phyloP scores from a whole-genome alignment of 2,113 vertebrate genomes.

The Ciconia boyciana region DNA sequence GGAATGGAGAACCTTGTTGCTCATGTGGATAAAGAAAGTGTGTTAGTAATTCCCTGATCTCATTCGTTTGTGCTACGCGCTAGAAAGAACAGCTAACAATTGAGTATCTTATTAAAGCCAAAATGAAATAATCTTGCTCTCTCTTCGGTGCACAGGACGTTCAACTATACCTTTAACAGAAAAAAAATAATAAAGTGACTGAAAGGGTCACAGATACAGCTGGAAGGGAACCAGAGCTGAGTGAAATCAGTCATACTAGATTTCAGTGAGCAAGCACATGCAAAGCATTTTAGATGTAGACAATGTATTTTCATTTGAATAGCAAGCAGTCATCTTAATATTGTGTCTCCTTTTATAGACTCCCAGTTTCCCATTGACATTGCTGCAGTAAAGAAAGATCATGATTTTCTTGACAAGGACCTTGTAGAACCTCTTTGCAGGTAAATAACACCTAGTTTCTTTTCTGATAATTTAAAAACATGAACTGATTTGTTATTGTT shows the following conservation, averaged over 20 bases:
- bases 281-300: not conserved
- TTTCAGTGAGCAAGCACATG: not conserved
- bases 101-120: not conserved
- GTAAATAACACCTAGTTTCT: slow-evolving; percentile 72
- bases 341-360: slow-evolving; percentile 74
- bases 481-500: not conserved
- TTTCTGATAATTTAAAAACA: not conserved
- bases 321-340: not conserved
- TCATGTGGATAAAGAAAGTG: not conserved
- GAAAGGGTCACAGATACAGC: not conserved
- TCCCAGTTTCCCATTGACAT: slow-evolving; percentile 96
- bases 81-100: not conserved
- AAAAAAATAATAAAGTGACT: not conserved
- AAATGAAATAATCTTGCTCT: not conserved
- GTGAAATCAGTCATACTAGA: not conserved
- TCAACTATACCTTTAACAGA: not conserved
- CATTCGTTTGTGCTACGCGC: not conserved
- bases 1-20: not conserved
- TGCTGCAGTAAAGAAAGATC: slow-evolving; percentile 92
- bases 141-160: not conserved
- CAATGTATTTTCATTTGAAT: not conserved
- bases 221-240: not conserved
- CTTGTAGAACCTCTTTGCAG: slow-evolving; percentile 97
- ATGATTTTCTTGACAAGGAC: slow-evolving; percentile 98
- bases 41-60: not conserved